Evolutionary conservation across 2,888 invertebrate species (phyloP), one percentile per base, ranked within the genome.

Genomic region (Anthophora plumipes): DNA sequence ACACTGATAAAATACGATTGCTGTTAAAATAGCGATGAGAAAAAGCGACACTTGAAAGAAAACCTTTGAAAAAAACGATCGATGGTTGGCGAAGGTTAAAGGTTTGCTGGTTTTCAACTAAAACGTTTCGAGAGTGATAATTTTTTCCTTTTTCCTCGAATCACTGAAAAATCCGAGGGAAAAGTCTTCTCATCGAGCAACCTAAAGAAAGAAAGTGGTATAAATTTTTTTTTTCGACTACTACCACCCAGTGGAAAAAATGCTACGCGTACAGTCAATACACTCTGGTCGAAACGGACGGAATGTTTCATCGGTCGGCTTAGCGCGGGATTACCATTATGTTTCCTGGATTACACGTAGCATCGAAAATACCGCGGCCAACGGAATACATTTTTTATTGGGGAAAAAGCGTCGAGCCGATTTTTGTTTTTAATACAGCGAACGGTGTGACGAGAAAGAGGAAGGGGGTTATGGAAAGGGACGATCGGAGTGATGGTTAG

Each of bases 281-380:
- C 72, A 43, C 52, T 46, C 31, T 12, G 59, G 14, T 20, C 55
- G 43, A 48, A 31, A 78, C 72, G 77, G 59, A 69, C 61, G 74
- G 69, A 76, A 85, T 85, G 85, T 78, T 85, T 82, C 83, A 83
- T 83, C 76, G 75, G 70, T 67, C 84, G 60, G 82, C 83, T 83
- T 76, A 74, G 50, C 68, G 67, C 43, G 11, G 83, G 86, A 85
- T 85, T 85, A 85, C 83, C 83, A 83, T 83, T 85, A 83, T 83
- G 73, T 64, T 59, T 60, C 54, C 55, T 66, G 70, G 77, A 83
- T 85, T 85, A 83, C 70, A 54, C 70, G 61, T 39, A 52, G 41
- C 71, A 70, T 77, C 60, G 77, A 66, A 77, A 77, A 72, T 67
- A 72, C 67, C 72, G 55, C 55, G 72, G 50, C n/a, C 76, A 67